These are phyloP conservation scores for Nasua narica DNA, from an alignment of 2,797 vertebrate genomes.

Conservation along the genomic window DNA sequence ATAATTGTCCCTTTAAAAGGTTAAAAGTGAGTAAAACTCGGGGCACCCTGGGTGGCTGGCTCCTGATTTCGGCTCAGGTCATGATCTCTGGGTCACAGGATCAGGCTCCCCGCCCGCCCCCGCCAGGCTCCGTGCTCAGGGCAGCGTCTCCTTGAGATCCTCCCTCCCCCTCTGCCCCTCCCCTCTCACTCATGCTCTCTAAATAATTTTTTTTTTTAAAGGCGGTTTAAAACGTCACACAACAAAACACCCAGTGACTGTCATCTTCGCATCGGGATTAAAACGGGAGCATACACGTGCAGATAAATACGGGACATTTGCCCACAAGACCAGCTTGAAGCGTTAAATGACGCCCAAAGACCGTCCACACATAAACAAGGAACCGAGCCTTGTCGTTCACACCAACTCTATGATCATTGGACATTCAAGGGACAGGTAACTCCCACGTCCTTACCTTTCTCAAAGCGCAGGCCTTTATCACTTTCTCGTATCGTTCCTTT, in stretches of 20 bases:
- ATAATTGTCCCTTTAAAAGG: neutral
- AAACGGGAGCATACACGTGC: neutral
- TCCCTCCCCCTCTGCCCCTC: neutral
- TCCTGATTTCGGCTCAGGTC: neutral
- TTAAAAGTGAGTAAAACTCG: neutral
- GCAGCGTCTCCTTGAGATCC: neutral
- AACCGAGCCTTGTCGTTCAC: neutral
- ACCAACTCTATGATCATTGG: too few relatives aligned
- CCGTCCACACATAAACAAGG: neutral
- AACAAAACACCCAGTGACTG: neutral
- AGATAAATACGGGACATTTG: accelerated
- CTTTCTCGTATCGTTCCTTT: constrained; percentile 90
- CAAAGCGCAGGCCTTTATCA: constrained; percentile 93
- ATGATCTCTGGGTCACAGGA: neutral
- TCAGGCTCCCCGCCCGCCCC: too few relatives aligned
- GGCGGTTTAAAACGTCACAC: neutral
- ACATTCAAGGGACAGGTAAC: accelerated
- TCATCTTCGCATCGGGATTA: neutral
- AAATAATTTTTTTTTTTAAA: neutral
- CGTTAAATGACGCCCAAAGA: neutral
- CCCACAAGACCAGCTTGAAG: neutral
- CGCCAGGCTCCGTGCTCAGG: accelerated
- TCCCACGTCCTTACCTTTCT: constrained; percentile 88
- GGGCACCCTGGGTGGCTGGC: neutral
- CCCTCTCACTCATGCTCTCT: neutral